Percentiles rank a stretch among this genome's conserved stretches.
These are phyloP conservation scores for Telenomus remus DNA, from an alignment of 1,140 invertebrate species.

Conservation along the genomic window DNA sequence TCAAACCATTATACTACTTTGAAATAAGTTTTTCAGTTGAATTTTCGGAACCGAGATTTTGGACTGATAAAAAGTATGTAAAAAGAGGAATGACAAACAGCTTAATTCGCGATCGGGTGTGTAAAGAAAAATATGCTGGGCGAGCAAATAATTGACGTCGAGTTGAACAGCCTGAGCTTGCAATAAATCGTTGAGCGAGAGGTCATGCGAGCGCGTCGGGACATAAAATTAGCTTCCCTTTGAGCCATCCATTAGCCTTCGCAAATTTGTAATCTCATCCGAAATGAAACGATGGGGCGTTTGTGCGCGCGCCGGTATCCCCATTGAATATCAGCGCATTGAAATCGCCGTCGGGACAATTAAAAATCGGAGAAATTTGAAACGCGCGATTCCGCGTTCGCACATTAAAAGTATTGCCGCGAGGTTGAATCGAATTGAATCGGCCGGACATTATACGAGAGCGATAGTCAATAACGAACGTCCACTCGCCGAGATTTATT, in stretches of 20 bases:
- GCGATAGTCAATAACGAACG: conserved; percentile 56
- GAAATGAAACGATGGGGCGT: conserved; percentile 48
- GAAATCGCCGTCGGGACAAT: conserved; percentile 30
- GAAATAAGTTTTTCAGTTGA: no score
- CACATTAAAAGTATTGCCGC: conserved; percentile 46
- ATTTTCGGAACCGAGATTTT: no score
- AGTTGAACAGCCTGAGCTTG: conserved; percentile 24
- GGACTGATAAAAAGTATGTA: no score
- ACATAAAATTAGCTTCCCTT: conserved; percentile 43
- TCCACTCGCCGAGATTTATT: conserved; percentile 57
- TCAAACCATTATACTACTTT: no score
- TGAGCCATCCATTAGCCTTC: conserved; percentile 51
- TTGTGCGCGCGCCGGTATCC: conserved; percentile 21
- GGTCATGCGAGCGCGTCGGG: conserved; percentile 11
- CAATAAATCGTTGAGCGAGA: conserved; percentile 47
- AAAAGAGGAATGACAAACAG: no score
- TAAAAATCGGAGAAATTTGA: conserved; percentile 51
- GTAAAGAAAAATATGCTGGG: conserved; percentile 36
- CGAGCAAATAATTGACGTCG: conserved; percentile 49
- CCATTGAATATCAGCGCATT: conserved; percentile 47
- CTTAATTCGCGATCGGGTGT: no score
- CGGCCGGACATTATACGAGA: conserved; percentile 49
- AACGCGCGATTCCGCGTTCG: conserved; percentile 52
- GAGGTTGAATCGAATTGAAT: conserved; percentile 51
- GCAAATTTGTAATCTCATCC: conserved; percentile 55